Conservation (phyloP, 1,140 invertebrate genomes). For the Stenopsyche tienmushanensis region DNA sequence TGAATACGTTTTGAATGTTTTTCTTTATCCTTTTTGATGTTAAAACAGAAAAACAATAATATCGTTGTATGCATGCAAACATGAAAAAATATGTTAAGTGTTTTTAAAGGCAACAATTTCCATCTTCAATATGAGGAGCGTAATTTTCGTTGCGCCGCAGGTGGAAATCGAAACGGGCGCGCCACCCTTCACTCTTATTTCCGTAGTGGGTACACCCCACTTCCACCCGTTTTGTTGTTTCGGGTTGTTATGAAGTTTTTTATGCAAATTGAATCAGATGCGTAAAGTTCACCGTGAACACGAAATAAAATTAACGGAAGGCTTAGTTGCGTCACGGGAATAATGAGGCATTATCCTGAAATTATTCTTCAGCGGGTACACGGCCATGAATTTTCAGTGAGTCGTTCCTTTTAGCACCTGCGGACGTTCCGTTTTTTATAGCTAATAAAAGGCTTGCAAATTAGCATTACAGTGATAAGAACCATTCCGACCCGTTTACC, state of each 20-base stretch:
- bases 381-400: constrained; percentile 25
- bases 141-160: background rate
- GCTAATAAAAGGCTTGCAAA: constrained; percentile 30
- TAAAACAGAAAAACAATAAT: no score
- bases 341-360: constrained; percentile 27
- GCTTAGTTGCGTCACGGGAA: constrained; percentile 7
- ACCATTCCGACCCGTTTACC: constrained; percentile 23
- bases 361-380: constrained; percentile 8
- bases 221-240: background rate
- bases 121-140: no score
- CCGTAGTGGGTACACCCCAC: no score
- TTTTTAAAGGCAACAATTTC: no score
- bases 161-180: background rate
- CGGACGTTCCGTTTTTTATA: constrained; percentile 28
- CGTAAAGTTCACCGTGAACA: constrained; percentile 19
- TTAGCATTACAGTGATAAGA: constrained; percentile 32
- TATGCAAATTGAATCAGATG: constrained; percentile 29
- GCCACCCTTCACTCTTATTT: background rate
- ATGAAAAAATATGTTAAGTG: no score
- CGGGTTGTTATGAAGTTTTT: constrained; percentile 7
- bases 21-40: no score
- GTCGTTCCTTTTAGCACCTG: constrained; percentile 27
- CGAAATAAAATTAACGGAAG: constrained; percentile 26
- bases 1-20: no score
- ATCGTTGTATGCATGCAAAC: no score